Conservation (phyloP, 1,140 invertebrate genomes). For the Drosophila azteca region DNA sequence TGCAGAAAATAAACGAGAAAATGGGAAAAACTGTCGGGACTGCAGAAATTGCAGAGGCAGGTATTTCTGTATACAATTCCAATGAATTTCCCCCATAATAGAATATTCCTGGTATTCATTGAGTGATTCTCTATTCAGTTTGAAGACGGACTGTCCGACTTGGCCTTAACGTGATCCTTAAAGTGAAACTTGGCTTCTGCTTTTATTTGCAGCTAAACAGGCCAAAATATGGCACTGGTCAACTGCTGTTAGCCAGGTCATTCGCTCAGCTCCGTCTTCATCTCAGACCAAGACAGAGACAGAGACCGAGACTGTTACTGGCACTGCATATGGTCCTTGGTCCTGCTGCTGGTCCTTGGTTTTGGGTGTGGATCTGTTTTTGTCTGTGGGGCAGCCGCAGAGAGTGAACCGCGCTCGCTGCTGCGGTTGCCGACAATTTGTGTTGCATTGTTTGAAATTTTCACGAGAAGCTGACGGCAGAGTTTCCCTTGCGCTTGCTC, state of each 20-base stretch:
- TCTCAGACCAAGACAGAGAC: background rate
- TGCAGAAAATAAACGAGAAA: constrained; percentile 7
- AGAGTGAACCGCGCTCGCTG: constrained; percentile 63
- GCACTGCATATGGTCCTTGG: constrained; percentile 6
- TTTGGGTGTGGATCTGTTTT: background rate
- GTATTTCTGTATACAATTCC: background rate
- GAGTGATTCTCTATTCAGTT: no score
- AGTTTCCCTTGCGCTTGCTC: constrained; percentile 30
- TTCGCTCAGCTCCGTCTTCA: constrained; percentile 5
- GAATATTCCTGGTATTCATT: no score
- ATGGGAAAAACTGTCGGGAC: background rate
- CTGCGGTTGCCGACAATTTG: constrained; percentile 74
- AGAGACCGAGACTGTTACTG: constrained; percentile 1
- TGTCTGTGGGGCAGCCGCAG: constrained; percentile 5
- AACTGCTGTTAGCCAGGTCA: constrained; percentile 57
- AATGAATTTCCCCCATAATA: no score
- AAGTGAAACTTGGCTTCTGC: background rate
- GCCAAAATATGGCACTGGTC: constrained; percentile 76
- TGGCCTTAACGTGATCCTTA: constrained; percentile 1
- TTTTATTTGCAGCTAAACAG: constrained; percentile 61
- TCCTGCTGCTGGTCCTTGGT: no score
- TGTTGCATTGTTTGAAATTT: constrained; percentile 76
- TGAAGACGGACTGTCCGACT: no score
- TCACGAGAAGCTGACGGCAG: constrained; percentile 28
- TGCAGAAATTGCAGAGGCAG: background rate